Evolutionary conservation across 2,888 invertebrate species (phyloP).

Genomic region (Stenichneumon culpator): DNA sequence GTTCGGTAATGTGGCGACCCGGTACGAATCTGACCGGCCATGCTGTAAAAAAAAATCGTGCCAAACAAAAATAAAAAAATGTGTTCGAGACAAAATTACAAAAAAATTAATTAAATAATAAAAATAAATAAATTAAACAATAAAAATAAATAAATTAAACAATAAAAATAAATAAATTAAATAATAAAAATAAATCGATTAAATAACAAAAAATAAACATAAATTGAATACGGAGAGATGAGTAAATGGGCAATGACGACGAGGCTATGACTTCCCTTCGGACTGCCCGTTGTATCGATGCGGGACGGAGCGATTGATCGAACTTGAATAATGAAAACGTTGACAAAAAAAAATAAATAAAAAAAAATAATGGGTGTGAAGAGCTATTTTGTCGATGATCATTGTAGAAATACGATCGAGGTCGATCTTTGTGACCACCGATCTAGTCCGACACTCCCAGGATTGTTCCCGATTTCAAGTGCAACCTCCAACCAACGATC

Average conservation of each 20-base stretch:
- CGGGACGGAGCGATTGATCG: neutral
- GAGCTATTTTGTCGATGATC: conserved; percentile 36
- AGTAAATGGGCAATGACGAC: conserved; percentile 31
- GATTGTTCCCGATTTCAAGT: conserved; percentile 74
- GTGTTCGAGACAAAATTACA: conserved; percentile 68
- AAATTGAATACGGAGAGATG: conserved; percentile 30
- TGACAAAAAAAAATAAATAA: conserved; percentile 16
- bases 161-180: no score
- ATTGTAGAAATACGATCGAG: conserved; percentile 34
- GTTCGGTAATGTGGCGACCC: conserved; percentile 97
- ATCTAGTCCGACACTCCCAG: conserved; percentile 62
- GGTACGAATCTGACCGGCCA: conserved; percentile 98
- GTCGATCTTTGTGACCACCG: conserved; percentile 34
- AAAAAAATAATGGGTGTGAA: conserved; percentile 43
- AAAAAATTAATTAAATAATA: conserved; percentile 30
- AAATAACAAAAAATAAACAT: no score
- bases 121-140: conserved; percentile 45
- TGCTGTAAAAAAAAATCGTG: conserved; percentile 89
- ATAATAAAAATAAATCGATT: conserved; percentile 58
- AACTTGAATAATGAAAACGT: neutral
- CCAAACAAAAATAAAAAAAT: conserved; percentile 73
- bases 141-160: conserved; percentile 51
- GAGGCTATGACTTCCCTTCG: neutral
- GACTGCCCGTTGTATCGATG: neutral
- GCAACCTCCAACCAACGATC: conserved; percentile 71